A percentile compares a stretch with the other conserved stretches of the same genome.
Evolutionary conservation across 1,140 invertebrate species (phyloP).

Genomic region (Papilio polyxenes): DNA sequence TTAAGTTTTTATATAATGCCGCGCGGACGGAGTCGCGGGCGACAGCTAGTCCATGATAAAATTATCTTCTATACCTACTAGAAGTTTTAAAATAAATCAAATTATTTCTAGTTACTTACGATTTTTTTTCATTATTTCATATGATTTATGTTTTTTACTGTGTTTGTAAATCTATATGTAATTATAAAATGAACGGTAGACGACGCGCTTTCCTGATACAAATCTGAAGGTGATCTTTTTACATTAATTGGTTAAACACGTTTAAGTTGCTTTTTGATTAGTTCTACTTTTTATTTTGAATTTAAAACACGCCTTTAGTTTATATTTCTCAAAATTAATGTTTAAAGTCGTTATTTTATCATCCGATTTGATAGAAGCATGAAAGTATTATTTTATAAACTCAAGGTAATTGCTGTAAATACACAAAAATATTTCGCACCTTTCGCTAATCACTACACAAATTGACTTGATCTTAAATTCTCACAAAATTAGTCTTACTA

Average conservation of each 20-base stretch:
- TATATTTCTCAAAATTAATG: neutral
- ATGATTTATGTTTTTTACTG: neutral
- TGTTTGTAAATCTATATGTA: neutral
- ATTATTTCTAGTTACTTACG: too few species aligned
- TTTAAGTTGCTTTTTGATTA: neutral
- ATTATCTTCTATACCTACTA: constrained; percentile 55
- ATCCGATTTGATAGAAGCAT: too few species aligned
- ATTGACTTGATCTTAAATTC: too few species aligned
- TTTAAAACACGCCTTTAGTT: neutral
- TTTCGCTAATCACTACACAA: too few species aligned
- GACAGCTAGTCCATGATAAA: constrained; percentile 78
- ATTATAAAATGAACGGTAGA: constrained; percentile 57
- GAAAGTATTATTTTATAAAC: too few species aligned
- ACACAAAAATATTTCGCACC: too few species aligned
- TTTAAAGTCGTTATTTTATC: too few species aligned
- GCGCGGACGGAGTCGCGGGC: too few species aligned
- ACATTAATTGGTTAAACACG: neutral
- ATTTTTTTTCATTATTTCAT: neutral
- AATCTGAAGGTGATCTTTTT: constrained; percentile 57
- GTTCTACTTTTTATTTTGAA: neutral
- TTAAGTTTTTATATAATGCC: too few species aligned
- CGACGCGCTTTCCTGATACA: constrained; percentile 66
- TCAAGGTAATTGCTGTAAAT: too few species aligned
- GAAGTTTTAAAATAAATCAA: neutral
- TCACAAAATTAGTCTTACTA: too few species aligned